These are phyloP conservation scores for Belgica antarctica DNA, from an alignment of 2,888 invertebrate genomes.

Conservation along the genomic window DNA sequence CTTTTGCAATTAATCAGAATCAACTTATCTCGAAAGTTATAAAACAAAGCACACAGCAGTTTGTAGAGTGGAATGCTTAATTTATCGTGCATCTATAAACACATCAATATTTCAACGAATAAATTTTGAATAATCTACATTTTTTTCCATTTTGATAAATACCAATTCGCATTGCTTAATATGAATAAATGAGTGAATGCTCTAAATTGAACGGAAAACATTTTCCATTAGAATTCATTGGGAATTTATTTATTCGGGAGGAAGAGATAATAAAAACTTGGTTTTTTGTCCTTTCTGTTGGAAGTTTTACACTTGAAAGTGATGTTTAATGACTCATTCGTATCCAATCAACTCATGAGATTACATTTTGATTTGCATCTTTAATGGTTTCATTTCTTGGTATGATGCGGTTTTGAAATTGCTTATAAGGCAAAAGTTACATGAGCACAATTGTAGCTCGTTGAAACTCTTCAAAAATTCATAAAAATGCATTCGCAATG, in stretches of 20 bases:
- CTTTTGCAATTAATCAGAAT: neutral
- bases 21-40: neutral
- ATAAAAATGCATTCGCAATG: no score
- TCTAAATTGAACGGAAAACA: neutral
- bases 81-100: slow-evolving; percentile 9
- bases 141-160: neutral
- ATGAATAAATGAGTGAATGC: neutral
- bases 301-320: no score
- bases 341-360: no score
- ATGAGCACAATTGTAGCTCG: no score
- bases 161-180: slow-evolving; percentile 9
- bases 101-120: slow-evolving; percentile 9
- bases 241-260: neutral
- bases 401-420: no score
- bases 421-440: no score
- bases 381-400: no score
- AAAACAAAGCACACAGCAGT: neutral
- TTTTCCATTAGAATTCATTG: slow-evolving; percentile 14
- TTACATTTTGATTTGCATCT: no score
- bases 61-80: neutral
- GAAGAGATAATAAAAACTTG: neutral
- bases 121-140: neutral
- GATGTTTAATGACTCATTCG: no score
- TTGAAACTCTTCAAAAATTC: no score
- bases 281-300: no score